Conservation (phyloP, 2,888 invertebrate genomes). For the Pseudeuparius sepicola region DNA sequence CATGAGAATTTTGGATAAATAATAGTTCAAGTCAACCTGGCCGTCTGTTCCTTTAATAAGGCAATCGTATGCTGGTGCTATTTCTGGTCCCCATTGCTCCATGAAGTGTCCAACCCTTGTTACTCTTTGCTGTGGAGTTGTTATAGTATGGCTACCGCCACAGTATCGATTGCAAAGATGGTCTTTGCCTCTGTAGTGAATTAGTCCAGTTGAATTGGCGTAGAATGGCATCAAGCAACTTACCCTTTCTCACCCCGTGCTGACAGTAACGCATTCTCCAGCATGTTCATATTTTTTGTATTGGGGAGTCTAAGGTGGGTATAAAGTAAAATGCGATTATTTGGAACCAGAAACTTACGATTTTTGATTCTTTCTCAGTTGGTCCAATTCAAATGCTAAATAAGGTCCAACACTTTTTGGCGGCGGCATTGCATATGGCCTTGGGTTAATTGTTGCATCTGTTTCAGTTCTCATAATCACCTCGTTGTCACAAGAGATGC, state of each 20-base stretch:
- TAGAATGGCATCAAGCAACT: conserved; percentile 10
- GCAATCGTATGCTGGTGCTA: conserved; percentile 42
- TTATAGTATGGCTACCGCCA: conserved; percentile 66
- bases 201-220: neutral
- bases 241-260: conserved; percentile 30
- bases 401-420: conserved; percentile 56
- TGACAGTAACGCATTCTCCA: conserved; percentile 36
- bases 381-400: conserved; percentile 59
- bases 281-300: conserved; percentile 39
- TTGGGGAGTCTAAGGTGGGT: conserved; percentile 34
- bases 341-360: too few relatives aligned
- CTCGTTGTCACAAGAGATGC: conserved; percentile 66
- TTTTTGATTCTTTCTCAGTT: conserved; percentile 42
- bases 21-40: conserved; percentile 28
- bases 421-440: conserved; percentile 46
- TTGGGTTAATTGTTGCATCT: conserved; percentile 39
- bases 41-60: conserved; percentile 33
- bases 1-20: too few relatives aligned
- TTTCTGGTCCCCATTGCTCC: conserved; percentile 56
- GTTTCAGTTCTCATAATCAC: conserved; percentile 59
- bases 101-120: conserved; percentile 54
- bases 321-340: too few relatives aligned
- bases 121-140: conserved; percentile 62
- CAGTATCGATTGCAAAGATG: conserved; percentile 63
- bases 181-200: conserved; percentile 30